These are phyloP conservation scores for Halictus quadricinctus DNA, from an alignment of 2,888 invertebrate genomes.

Conservation along the genomic window DNA sequence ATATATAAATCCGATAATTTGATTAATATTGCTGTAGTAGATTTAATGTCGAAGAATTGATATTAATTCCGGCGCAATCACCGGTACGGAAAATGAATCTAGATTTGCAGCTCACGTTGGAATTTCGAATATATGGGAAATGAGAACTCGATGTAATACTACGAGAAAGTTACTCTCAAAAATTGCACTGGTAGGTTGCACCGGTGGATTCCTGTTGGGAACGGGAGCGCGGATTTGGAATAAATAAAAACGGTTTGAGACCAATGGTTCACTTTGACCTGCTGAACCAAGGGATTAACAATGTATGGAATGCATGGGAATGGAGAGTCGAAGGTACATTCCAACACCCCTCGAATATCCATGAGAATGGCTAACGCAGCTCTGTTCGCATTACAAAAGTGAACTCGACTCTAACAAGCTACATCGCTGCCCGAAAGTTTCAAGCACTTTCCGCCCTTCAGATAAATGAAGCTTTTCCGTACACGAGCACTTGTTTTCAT, in stretches of 20 bases:
- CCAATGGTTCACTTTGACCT: neutral
- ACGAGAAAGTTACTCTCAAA: neutral
- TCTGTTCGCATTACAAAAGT: neutral
- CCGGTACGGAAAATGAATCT: neutral
- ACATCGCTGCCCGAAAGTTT: constrained; percentile 1
- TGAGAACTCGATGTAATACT: neutral
- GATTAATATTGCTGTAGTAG: neutral
- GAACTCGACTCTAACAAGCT: constrained; percentile 5
- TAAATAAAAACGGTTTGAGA: neutral
- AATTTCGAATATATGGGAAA: neutral
- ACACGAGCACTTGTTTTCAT: neutral
- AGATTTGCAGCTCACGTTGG: neutral
- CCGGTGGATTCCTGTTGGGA: neutral
- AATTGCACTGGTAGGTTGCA: neutral
- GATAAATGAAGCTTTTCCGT: neutral
- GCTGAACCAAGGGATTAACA: neutral
- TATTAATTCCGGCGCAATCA: neutral
- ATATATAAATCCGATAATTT: neutral
- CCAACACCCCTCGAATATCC: neutral
- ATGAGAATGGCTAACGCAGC: neutral
- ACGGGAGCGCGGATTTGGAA: neutral
- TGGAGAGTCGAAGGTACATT: neutral
- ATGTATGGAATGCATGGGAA: neutral
- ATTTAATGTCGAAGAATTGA: neutral
- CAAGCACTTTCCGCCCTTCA: neutral